Evolutionary conservation across 1,140 invertebrate species (phyloP).

Genomic region (Lutraria rhynchaena): DNA sequence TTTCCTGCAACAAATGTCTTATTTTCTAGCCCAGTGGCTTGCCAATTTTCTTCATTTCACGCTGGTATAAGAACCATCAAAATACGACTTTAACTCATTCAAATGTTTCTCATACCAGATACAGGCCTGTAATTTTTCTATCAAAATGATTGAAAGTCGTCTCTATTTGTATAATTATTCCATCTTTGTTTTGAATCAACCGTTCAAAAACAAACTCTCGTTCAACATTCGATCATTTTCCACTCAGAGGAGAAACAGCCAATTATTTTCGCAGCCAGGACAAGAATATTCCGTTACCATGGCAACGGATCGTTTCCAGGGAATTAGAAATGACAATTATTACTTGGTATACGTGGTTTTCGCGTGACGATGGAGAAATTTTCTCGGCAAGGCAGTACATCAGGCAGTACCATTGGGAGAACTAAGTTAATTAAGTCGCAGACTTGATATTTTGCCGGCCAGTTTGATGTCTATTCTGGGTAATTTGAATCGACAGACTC

Average conservation of each 20-base stretch:
- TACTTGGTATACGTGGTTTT: slow-evolving; percentile 44
- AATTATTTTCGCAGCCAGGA: slow-evolving; percentile 58
- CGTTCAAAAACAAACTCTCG: slow-evolving; percentile 47
- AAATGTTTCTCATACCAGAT: slow-evolving; percentile 1
- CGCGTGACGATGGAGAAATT: slow-evolving; percentile 48
- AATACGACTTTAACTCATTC: slow-evolving; percentile 20
- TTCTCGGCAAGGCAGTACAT: slow-evolving; percentile 2
- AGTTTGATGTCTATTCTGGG: slow-evolving; percentile 50
- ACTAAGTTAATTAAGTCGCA: slow-evolving; percentile 46
- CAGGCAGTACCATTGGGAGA: slow-evolving; percentile 42
- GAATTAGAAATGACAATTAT: slow-evolving; percentile 62
- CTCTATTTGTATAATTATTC: slow-evolving; percentile 58
- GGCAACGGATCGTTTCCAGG: slow-evolving; percentile 48
- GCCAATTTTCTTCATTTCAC: slow-evolving; percentile 44
- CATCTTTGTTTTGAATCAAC: slow-evolving; percentile 31
- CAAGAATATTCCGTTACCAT: slow-evolving; percentile 48
- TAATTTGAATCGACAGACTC: slow-evolving; percentile 54
- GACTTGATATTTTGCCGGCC: slow-evolving; percentile 42
- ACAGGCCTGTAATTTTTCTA: slow-evolving; percentile 12
- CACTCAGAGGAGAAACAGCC: slow-evolving; percentile 28
- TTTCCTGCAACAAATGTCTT: slow-evolving; percentile 32
- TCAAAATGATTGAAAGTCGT: slow-evolving; percentile 47
- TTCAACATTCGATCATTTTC: slow-evolving; percentile 26
- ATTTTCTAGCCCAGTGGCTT: slow-evolving; percentile 48
- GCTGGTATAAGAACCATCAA: slow-evolving; percentile 46